A percentile compares a stretch with the other conserved stretches of the same genome.
Evolutionary conservation across 2,888 invertebrate genomes (phyloP).

Genomic region (Ephialtes manifestator): DNA sequence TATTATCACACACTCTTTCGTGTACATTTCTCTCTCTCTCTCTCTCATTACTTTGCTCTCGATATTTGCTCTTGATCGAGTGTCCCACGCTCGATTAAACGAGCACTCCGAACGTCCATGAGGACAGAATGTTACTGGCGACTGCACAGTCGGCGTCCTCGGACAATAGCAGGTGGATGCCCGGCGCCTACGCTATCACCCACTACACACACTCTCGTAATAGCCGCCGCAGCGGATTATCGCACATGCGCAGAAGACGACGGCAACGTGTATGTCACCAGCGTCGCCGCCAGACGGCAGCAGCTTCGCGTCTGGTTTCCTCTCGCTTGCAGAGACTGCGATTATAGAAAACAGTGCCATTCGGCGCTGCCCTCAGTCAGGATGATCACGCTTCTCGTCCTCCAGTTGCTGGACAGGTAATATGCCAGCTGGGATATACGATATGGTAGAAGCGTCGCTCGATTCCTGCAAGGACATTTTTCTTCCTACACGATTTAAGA

Average conservation of each 20-base stretch:
- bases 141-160: slow-evolving; percentile 44
- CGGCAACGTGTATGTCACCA: slow-evolving; percentile 6
- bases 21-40: slow-evolving; percentile 1
- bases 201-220: neutral
- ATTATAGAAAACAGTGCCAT: slow-evolving; percentile 32
- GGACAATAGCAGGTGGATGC: slow-evolving; percentile 67
- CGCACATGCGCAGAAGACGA: neutral
- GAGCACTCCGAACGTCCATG: slow-evolving; percentile 47
- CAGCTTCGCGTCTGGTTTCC: slow-evolving; percentile 14
- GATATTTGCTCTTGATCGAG: slow-evolving; percentile 11
- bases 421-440: slow-evolving; percentile 49
- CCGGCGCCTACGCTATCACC: slow-evolving; percentile 54
- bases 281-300: slow-evolving; percentile 42
- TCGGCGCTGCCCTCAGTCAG: slow-evolving; percentile 61
- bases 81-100: slow-evolving; percentile 29
- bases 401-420: slow-evolving; percentile 54
- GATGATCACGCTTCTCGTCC: slow-evolving; percentile 45
- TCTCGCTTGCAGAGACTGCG: neutral
- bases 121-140: slow-evolving; percentile 64
- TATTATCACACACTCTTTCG: neutral
- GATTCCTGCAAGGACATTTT: neutral
- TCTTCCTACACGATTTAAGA: too few relatives aligned
- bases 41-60: neutral
- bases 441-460: neutral
- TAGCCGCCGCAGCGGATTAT: neutral